phyloP scores from a whole-genome alignment of 2,888 invertebrate genomes.

The Leptinotarsa haldemani region DNA sequence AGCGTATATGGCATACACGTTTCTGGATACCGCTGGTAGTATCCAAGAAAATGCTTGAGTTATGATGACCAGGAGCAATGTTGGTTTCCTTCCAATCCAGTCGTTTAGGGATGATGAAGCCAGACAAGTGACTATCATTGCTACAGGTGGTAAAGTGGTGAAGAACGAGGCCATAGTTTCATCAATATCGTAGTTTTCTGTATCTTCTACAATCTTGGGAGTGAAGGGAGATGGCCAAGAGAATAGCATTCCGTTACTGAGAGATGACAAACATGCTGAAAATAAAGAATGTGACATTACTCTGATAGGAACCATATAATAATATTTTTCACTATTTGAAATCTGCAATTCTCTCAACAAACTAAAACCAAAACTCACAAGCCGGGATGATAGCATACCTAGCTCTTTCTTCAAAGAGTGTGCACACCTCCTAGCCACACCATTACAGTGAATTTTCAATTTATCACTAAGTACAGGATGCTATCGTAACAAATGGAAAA shows the following conservation, averaged over 20 bases:
- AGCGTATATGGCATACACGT: constrained; percentile 55
- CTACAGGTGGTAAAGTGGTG: constrained; percentile 56
- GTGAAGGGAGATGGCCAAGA: constrained; percentile 60
- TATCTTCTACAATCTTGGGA: constrained; percentile 54
- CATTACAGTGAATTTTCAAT: too few relatives aligned
- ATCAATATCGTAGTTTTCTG: constrained; percentile 54
- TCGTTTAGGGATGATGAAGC: constrained; percentile 53
- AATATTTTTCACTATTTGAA: too few relatives aligned
- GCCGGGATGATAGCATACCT: too few relatives aligned
- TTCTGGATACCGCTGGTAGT: constrained; percentile 49
- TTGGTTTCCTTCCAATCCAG: constrained; percentile 55
- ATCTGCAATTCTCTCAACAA: too few relatives aligned
- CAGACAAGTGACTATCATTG: constrained; percentile 51
- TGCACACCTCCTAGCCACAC: too few relatives aligned
- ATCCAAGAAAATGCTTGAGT: constrained; percentile 53
- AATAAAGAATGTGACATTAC: constrained; percentile 20
- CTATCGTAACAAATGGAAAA: too few relatives aligned
- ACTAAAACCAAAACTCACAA: too few relatives aligned
- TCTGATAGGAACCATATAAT: too few relatives aligned
- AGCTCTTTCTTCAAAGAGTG: too few relatives aligned
- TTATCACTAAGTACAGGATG: too few relatives aligned
- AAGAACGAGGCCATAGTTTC: constrained; percentile 59
- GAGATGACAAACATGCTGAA: constrained; percentile 47
- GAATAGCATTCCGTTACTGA: constrained; percentile 50
- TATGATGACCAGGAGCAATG: constrained; percentile 51